Percentiles rank a stretch among this genome's conserved stretches.
phyloP scores from a whole-genome alignment of 2,113 vertebrate genomes.

The Vulpes vulpes region DNA sequence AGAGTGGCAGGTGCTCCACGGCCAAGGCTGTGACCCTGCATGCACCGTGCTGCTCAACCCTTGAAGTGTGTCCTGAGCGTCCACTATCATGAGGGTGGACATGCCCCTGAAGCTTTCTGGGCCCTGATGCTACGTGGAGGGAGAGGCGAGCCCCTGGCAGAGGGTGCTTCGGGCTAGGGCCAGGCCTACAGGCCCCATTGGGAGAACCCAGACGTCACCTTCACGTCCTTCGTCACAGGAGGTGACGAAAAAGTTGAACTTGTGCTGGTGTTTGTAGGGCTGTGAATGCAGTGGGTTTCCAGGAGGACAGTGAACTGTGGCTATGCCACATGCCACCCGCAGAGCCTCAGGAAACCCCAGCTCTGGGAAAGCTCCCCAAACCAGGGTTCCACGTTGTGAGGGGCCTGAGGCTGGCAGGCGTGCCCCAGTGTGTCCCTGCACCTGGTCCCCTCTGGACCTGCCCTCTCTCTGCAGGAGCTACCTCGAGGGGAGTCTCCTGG shows the following conservation, averaged over 20 bases:
- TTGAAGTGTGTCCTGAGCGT: not conserved
- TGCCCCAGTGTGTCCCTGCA: not conserved
- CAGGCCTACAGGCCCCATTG: not conserved
- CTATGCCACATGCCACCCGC: accelerated
- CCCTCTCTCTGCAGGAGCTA: slow-evolving; percentile 92
- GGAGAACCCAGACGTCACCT: not conserved
- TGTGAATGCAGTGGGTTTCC: accelerated
- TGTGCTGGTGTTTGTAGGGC: accelerated
- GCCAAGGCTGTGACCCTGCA: too few species aligned
- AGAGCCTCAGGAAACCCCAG: not conserved
- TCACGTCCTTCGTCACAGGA: not conserved
- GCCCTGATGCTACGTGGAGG: not conserved
- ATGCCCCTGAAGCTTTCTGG: not conserved
- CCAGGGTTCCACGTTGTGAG: not conserved
- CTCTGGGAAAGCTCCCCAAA: not conserved
- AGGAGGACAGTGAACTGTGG: not conserved
- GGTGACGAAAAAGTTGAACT: not conserved
- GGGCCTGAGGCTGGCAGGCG: not conserved
- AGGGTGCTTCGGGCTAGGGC: not conserved
- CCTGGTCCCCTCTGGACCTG: not conserved
- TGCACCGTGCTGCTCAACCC: not conserved
- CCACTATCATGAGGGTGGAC: not conserved
- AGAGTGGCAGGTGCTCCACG: too few species aligned
- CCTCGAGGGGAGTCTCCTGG: slow-evolving; percentile 96
- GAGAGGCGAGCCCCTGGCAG: not conserved